phyloP scores from a whole-genome alignment of 2,797 vertebrate genomes.

The Lacerta agilis region DNA sequence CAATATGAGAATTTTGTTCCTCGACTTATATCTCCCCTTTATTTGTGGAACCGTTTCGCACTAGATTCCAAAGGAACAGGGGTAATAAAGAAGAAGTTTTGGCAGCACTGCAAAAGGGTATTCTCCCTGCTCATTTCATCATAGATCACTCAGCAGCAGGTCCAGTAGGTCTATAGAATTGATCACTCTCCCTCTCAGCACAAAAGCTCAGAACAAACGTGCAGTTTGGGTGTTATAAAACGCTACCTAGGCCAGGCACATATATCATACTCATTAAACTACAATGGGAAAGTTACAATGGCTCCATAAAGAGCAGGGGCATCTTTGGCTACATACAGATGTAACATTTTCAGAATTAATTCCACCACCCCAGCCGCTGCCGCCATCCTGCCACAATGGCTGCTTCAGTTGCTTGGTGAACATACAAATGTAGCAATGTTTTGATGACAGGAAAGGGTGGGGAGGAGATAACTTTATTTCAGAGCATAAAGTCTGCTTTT shows the following conservation, averaged over 20 bases:
- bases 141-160: constrained; percentile 1
- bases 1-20: neutral
- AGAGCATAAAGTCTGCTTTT: neutral
- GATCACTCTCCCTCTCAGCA: constrained; percentile 4
- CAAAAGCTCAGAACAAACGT: constrained; percentile 16
- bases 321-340: neutral
- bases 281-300: neutral
- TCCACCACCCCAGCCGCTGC: too few species aligned
- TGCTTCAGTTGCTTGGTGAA: neutral
- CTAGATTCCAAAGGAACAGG: neutral
- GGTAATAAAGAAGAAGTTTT: neutral
- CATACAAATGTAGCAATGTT: neutral
- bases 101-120: neutral
- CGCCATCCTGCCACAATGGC: neutral
- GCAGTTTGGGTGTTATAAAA: neutral
- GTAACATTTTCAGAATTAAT: neutral
- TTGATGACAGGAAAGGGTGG: neutral
- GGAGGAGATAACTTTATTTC: neutral
- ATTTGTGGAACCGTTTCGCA: neutral
- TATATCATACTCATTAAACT: constrained; percentile 17
- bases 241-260: neutral
- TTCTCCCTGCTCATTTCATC: constrained; percentile 12
- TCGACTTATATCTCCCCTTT: neutral
- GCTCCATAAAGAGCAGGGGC: neutral
- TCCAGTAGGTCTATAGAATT: constrained; percentile 31